Evolutionary conservation across 2,113 vertebrate species (phyloP), one percentile per base, ranked within the genome.

Genomic region (Galemys pyrenaicus): DNA sequence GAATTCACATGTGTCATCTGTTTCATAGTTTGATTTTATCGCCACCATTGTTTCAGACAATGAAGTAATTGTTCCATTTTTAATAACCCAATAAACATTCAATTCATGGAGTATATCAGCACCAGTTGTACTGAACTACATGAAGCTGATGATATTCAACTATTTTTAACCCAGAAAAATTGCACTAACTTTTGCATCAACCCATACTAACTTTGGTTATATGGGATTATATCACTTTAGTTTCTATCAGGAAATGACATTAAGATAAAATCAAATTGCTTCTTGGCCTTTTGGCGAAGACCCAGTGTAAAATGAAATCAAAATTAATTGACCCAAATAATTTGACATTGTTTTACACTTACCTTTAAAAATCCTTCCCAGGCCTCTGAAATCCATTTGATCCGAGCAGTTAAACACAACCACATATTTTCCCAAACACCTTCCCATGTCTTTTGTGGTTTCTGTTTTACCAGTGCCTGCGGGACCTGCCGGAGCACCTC

Each of bases 361-460:
- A 98, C 99, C 99, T 99, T 99, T 99, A 97, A 99, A 99, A 98
- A 99, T 99, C 79, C 99, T 98, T 12, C 99, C 99, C 67, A 99
- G 98, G 56, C 99, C 99, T 98, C 99, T 98, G 98, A 99, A 99
- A 97, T 99, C 99, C 99, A 99, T 99, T 93, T 99, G 99, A 95
- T 99, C 99, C 4, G 99, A 99, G 93, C 99, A 99, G 97, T 99
- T 99, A 96, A 99, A 99, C n/a, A 99, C 99, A 5, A 99, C 99
- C 24, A 99, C 99, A 0, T 99, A 99, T 95, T 99, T 99, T 81
- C 99, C 99, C 70, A 99, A 97, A 70, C 98, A 98, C 16, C 99
- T 98, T 97, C 99, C 99, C 99, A 99, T 99, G 96, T 99, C 99
- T 97, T 99, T 99, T 0, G 98, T 99, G 1, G 99, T 99, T 97